These are phyloP conservation scores for Gulo gulo DNA, from an alignment of 2,113 vertebrate species.

Conservation along the genomic window DNA sequence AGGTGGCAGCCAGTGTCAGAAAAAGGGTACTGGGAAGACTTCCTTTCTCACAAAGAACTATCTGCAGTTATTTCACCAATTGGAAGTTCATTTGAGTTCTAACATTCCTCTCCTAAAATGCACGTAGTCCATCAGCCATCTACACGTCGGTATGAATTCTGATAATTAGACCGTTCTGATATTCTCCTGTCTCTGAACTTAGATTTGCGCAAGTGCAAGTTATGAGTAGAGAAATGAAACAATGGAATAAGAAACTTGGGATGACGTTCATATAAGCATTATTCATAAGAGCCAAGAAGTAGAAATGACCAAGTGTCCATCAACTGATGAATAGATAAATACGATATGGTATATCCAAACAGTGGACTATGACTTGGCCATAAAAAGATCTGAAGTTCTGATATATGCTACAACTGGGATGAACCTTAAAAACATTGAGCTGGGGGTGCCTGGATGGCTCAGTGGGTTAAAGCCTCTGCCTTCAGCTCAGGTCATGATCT, in stretches of 20 bases:
- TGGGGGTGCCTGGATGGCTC: neutral
- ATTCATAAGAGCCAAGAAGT: neutral
- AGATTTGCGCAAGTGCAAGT: neutral
- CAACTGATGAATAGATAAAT: neutral
- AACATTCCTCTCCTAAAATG: neutral
- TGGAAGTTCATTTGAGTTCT: neutral
- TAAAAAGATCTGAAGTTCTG: neutral
- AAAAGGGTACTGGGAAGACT: neutral
- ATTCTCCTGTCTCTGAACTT: neutral
- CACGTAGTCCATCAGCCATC: neutral
- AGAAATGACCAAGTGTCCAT: neutral
- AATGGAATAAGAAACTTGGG: neutral
- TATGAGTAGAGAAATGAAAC: neutral
- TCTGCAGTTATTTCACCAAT: neutral
- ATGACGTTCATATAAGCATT: neutral
- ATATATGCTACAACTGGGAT: neutral
- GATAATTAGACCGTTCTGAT: neutral
- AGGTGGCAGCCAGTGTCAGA: neutral
- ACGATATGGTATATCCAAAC: neutral
- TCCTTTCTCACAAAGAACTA: neutral
- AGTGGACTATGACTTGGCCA: neutral
- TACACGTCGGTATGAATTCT: neutral
- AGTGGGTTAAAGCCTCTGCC: too few relatives aligned
- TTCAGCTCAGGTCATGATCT: too few relatives aligned
- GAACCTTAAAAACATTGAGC: neutral